Evolutionary conservation across 2,888 invertebrate genomes (phyloP).

Genomic region (Drosophila fungiperda): DNA sequence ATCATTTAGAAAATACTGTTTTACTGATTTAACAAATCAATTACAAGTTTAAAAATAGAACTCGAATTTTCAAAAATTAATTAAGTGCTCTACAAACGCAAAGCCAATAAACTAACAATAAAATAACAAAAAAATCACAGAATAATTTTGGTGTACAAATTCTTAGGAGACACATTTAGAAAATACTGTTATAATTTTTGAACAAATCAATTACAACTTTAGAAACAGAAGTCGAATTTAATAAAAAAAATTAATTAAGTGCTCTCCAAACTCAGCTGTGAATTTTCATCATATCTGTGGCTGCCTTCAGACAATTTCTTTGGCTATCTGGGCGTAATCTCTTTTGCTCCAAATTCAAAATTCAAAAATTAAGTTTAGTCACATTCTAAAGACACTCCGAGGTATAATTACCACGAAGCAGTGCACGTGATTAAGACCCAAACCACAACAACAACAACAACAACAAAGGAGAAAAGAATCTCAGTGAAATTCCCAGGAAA

Average conservation of each 20-base stretch:
- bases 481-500: slow-evolving; percentile 77
- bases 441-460: slow-evolving; percentile 32
- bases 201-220: background rate
- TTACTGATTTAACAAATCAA: background rate
- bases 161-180: background rate
- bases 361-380: slow-evolving; percentile 72
- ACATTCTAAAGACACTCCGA: slow-evolving; percentile 74
- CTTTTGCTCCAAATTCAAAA: slow-evolving; percentile 26
- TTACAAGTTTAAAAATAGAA: background rate
- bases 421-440: slow-evolving; percentile 78
- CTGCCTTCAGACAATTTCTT: background rate
- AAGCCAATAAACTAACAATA: too few species aligned
- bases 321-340: slow-evolving; percentile 19
- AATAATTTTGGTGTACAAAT: background rate
- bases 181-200: background rate
- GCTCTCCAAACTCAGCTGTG: background rate
- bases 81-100: background rate
- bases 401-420: slow-evolving; percentile 75
- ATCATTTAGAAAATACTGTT: background rate
- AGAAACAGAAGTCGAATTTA: background rate
- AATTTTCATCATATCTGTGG: background rate
- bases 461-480: slow-evolving; percentile 55
- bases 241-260: slow-evolving; percentile 3
- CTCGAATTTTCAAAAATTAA: background rate
- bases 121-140: too few species aligned